A percentile compares a stretch with the other conserved stretches of the same genome.
Evolutionary conservation across 2,888 invertebrate genomes (phyloP).

Genomic region (Rhimphoctona megacephalus): DNA sequence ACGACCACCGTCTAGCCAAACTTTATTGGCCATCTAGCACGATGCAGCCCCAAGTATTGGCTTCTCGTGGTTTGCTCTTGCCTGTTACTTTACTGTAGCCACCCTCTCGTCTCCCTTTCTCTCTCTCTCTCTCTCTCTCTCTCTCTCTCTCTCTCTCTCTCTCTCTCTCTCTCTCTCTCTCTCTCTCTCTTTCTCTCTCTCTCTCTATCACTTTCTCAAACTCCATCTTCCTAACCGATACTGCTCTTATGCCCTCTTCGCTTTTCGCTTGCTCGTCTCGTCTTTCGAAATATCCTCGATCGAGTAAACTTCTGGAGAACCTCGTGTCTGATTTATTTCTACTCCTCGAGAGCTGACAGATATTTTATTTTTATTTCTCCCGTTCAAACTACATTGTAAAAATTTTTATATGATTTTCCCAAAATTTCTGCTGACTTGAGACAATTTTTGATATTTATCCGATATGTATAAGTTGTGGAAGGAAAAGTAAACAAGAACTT

Average conservation of each 20-base stretch:
- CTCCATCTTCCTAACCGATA: conserved; percentile 26
- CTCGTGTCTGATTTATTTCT: neutral
- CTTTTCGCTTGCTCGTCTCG: conserved; percentile 31
- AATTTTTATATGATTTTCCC: neutral
- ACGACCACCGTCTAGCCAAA: conserved; percentile 65
- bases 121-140: conserved; percentile 5
- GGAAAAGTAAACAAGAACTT: neutral
- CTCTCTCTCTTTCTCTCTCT: neutral
- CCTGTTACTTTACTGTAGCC: conserved; percentile 40
- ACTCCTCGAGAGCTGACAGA: neutral
- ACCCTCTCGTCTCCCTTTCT: conserved; percentile 11
- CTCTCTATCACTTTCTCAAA: conserved; percentile 9
- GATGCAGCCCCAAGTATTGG: conserved; percentile 66
- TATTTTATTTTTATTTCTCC: neutral
- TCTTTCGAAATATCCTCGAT: conserved; percentile 22
- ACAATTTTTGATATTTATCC: neutral
- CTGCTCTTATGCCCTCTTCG: conserved; percentile 19
- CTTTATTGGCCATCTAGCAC: conserved; percentile 71
- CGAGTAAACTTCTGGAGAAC: conserved; percentile 15
- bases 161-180: conserved; percentile 14
- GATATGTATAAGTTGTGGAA: neutral
- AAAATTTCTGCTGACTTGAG: neutral
- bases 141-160: too few species aligned
- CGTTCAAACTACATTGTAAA: neutral
- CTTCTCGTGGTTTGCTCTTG: conserved; percentile 68